A percentile compares a stretch with the other conserved stretches of the same genome.
These are phyloP conservation scores for Triops cancriformis DNA, from an alignment of 1,140 invertebrate species.

Conservation along the genomic window DNA sequence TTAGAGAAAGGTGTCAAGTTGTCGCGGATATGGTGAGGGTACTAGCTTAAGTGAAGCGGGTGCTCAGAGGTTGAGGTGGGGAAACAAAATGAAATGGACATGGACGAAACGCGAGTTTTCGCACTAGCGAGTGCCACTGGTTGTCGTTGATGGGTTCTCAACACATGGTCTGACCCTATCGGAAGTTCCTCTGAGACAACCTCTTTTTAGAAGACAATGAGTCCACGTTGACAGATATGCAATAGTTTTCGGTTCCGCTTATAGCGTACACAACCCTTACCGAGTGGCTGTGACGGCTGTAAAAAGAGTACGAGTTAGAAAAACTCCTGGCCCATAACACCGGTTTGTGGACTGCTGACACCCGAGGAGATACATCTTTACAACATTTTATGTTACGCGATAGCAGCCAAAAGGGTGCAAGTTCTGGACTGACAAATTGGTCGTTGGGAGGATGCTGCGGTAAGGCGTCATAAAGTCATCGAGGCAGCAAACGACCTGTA, in stretches of 20 bases:
- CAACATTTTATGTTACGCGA: slow-evolving; percentile 10
- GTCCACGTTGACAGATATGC: background rate
- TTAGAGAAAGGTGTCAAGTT: slow-evolving; percentile 10
- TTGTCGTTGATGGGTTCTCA: slow-evolving; percentile 6
- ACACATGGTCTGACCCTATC: background rate
- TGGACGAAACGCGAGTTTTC: background rate
- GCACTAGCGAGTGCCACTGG: slow-evolving; percentile 3
- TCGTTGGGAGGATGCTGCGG: slow-evolving; percentile 10
- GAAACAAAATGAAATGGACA: slow-evolving; percentile 1
- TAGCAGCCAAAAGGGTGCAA: slow-evolving; percentile 7
- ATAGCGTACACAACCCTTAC: background rate
- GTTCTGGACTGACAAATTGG: slow-evolving; percentile 4
- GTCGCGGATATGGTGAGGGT: background rate
- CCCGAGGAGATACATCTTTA: slow-evolving; percentile 7
- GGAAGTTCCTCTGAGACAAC: background rate
- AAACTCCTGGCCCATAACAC: background rate
- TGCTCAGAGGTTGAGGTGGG: background rate
- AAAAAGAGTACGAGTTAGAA: background rate
- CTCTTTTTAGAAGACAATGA: background rate
- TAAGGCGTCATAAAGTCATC: slow-evolving; percentile 3
- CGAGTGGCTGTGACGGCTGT: background rate
- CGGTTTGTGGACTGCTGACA: background rate
- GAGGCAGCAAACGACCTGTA: background rate
- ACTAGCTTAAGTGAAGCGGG: background rate
- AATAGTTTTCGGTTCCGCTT: background rate